Conservation (phyloP, 2,888 invertebrate genomes). For the Drosophila quinaria region DNA sequence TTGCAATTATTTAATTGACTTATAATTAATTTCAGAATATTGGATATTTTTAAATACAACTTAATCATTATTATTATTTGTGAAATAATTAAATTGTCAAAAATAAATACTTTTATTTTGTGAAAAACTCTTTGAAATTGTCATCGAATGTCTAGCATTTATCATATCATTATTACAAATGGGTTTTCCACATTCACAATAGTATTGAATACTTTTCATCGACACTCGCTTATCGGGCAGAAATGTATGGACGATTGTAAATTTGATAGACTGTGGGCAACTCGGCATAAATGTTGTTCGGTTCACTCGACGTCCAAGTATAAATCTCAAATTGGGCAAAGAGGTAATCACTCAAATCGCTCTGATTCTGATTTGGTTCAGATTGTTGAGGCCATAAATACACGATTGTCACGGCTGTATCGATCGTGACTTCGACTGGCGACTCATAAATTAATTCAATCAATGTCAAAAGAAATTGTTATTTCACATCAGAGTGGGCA, state of each 20-base stretch:
- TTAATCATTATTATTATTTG: too few relatives aligned
- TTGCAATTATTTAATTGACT: too few relatives aligned
- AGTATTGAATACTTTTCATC: background rate
- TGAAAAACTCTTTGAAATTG: background rate
- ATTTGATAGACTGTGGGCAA: constrained; percentile 23
- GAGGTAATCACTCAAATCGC: constrained; percentile 74
- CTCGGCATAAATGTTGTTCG: constrained; percentile 19
- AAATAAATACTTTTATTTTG: background rate
- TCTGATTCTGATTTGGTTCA: constrained; percentile 70
- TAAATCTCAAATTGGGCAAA: constrained; percentile 74
- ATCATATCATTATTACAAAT: constrained; percentile 1
- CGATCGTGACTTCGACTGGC: constrained; percentile 16
- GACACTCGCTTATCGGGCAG: constrained; percentile 27
- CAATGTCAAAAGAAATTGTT: constrained; percentile 75
- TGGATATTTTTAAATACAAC: too few relatives aligned
- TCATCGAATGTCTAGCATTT: background rate
- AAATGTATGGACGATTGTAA: constrained; percentile 26
- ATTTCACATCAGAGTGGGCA: constrained; percentile 47
- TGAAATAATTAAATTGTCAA: too few relatives aligned
- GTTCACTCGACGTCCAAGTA: constrained; percentile 49
- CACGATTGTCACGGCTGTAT: constrained; percentile 21
- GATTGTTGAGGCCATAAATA: constrained; percentile 67
- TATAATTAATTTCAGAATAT: too few relatives aligned
- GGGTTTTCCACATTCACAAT: constrained; percentile 5
- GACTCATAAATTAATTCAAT: constrained; percentile 73